Evolutionary conservation across 2,888 invertebrate species (phyloP), one percentile per base, ranked within the genome.

Genomic region (Idaea biselata): DNA sequence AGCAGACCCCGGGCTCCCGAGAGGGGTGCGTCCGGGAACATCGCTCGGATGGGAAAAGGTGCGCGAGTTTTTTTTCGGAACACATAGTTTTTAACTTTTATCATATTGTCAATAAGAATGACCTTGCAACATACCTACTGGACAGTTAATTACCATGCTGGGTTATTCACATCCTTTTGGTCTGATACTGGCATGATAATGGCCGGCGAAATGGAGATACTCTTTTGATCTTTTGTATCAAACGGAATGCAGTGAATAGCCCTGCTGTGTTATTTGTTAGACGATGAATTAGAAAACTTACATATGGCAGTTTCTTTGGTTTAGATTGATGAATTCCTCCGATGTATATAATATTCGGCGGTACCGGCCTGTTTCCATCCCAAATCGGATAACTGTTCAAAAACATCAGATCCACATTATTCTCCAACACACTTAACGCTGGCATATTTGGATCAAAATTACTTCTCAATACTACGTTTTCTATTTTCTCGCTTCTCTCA

Each of bases 331-430:
- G 89, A 16, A 86, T 65, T 16, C 88, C 88, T 44, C 90, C 88
- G 64, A 89, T 79, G 60, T 79, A 82, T 1, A 90, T 63, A 2
- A 87, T 71, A 58, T 75, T 75, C 0, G 90, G 86, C 6, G 88
- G 81, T 1, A 86, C 72, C 0, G 92, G 91, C 32, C 86, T 72
- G 33, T 81, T 77, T 0, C 71, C 73, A 31, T 79, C 80, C 70
- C 83, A 83, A 8, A 84, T 63, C 0, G 85, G 83, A 72, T 90
- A 80, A 1, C 78, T 74, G 69, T 92, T 93, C 0, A 88, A 55
- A 58, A 93, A 83, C 18, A 88, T 63, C 78, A 91, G 70, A 59
- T 85, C 81, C 0, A 86, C 70, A 56, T 79, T 78, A 32, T 78
- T 68, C 1, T 60, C 61, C 14, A 83, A 59, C 31, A 76, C 73